Conservation (phyloP, 2,888 invertebrate genomes). For the Acronicta leporina region DNA sequence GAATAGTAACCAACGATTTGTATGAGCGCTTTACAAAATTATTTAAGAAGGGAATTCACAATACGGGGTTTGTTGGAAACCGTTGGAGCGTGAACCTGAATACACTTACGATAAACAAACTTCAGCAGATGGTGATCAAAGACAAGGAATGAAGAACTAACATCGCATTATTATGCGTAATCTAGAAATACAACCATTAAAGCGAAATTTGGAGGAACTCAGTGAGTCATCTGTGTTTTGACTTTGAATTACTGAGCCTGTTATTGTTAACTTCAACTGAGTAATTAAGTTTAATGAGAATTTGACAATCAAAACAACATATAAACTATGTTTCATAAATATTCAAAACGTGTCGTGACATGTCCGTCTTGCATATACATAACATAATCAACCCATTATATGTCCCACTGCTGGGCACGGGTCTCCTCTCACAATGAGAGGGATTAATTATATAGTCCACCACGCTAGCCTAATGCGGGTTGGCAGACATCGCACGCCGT, state of each 20-base stretch:
- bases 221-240: slow-evolving; percentile 12
- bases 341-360: not conserved
- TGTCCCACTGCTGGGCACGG: no score
- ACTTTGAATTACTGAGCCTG: slow-evolving; percentile 1
- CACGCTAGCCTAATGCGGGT: no score
- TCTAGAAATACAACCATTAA: slow-evolving; percentile 14
- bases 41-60: slow-evolving; percentile 46
- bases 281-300: not conserved
- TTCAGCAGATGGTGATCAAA: slow-evolving; percentile 32
- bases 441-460: no score
- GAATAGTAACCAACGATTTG: slow-evolving; percentile 37
- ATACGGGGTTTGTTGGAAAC: slow-evolving; percentile 30
- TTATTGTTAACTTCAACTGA: slow-evolving; percentile 3
- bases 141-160: slow-evolving; percentile 33
- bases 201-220: slow-evolving; percentile 14
- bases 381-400: no score
- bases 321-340: not conserved
- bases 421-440: no score
- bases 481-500: no score
- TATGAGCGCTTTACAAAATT: slow-evolving; percentile 29
- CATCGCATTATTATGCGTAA: slow-evolving; percentile 34
- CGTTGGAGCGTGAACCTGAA: slow-evolving; percentile 23
- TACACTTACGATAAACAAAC: slow-evolving; percentile 34
- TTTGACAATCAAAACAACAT: not conserved
- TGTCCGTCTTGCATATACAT: no score